These are phyloP conservation scores for Syngnathus typhle DNA, from an alignment of 2,113 vertebrate genomes.

Conservation along the genomic window DNA sequence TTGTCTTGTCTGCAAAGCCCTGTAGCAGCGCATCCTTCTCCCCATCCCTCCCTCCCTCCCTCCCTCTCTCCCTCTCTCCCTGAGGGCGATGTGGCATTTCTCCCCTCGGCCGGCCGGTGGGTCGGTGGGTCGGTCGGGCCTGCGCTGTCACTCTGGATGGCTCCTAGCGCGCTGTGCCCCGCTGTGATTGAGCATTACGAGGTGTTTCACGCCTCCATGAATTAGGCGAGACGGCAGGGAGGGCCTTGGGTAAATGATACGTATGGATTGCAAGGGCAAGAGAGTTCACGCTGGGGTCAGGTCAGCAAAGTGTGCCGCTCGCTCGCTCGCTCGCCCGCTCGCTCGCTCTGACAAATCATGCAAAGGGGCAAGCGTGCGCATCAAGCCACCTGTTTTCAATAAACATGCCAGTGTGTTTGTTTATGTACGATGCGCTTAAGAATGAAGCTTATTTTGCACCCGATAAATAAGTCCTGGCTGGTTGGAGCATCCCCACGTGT, in stretches of 20 bases:
- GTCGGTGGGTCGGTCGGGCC: slow-evolving; percentile 4
- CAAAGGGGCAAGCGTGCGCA: slow-evolving; percentile 21
- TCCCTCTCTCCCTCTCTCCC: slow-evolving; percentile 50
- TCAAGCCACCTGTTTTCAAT: slow-evolving; percentile 13
- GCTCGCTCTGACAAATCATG: slow-evolving; percentile 17
- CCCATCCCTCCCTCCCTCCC: slow-evolving; percentile 34
- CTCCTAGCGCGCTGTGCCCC: slow-evolving; percentile 71
- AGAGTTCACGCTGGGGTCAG: slow-evolving; percentile 79
- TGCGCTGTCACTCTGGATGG: slow-evolving; percentile 73
- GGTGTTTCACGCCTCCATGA: slow-evolving; percentile 81
- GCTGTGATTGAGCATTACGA: slow-evolving; percentile 83
- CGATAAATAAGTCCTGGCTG: neutral
- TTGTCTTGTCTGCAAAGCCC: slow-evolving; percentile 11
- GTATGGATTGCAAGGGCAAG: slow-evolving; percentile 70
- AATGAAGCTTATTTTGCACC: neutral
- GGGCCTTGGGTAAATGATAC: slow-evolving; percentile 73
- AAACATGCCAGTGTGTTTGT: neutral
- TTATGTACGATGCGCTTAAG: neutral
- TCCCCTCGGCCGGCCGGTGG: slow-evolving; percentile 52
- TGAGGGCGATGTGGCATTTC: slow-evolving; percentile 68
- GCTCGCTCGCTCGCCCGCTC: neutral
- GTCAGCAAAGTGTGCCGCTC: slow-evolving; percentile 24
- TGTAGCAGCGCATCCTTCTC: slow-evolving; percentile 29
- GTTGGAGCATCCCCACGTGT: slow-evolving; percentile 29
- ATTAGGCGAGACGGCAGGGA: slow-evolving; percentile 76